Evolutionary conservation across 2,797 vertebrate genomes (phyloP), one percentile per base, ranked within the genome.

Genomic region (Erethizon dorsatum): DNA sequence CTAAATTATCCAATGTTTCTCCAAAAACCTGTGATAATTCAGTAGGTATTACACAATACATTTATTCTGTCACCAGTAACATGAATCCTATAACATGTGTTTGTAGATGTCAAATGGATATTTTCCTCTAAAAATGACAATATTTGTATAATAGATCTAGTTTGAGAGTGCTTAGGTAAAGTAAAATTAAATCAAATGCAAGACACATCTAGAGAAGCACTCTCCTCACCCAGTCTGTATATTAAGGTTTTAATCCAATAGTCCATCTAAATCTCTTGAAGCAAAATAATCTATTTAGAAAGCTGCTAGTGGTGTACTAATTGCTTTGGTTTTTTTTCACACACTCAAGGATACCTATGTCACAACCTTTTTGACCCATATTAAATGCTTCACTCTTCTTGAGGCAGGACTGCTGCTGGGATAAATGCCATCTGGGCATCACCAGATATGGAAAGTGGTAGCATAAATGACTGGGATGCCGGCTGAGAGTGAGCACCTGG

Each of bases 101-200:
- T 75, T 91, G 73, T 5, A 50, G 63, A 84, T 80, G 33, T 57
- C 33, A 37, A 87, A 75, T 61, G 61, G 61, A 33, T 28, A 54
- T 63, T 96, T 97, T 90, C 45, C 45, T 94, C 54, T 4, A 4
- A 84, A 82, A 79, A n/a, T 37, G 50, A 85, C 54, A n/a, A 77
- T 56, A 50, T 90, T 84, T 85, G 52, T 59, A 14, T 69, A 78
- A 84, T 28, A 63, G 85, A 82, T 78, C 57, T 79, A 67, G 50
- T 12, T 78, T 33, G 45, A 5, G 14, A n/a, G 18, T 65, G 37
- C 6, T n/a, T 69, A 31, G 61, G 54, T 59, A 37, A 88, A 94
- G 28, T n/a, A 69, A 88, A 93, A 92, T 91, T 73, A 75, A 90
- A 45, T 61, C 69, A 95, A 80, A 61, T 57, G 61, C 3, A 75